phyloP scores from a whole-genome alignment of 2,888 invertebrate genomes.

The Antitype chi region DNA sequence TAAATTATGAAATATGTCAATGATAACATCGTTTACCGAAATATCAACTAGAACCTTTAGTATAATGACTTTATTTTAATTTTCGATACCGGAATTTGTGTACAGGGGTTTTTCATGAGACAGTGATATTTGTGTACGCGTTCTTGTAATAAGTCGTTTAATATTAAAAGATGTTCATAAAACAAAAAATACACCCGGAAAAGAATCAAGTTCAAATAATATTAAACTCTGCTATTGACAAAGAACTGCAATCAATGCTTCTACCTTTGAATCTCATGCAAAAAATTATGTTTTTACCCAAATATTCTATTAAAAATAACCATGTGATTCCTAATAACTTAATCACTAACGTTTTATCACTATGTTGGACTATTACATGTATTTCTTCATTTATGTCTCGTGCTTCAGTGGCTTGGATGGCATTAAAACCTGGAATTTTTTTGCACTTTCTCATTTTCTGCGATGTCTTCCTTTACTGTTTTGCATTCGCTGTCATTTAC shows the following conservation, averaged over 20 bases:
- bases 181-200: not conserved
- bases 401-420: not conserved
- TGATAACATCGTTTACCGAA: too few relatives aligned
- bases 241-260: constrained; percentile 11
- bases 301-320: constrained; percentile 20
- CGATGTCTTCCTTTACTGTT: not conserved
- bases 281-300: not conserved
- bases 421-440: not conserved
- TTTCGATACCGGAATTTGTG: too few relatives aligned
- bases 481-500: not conserved
- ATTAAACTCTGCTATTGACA: not conserved
- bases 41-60: too few relatives aligned
- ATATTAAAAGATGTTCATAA: not conserved
- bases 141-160: too few relatives aligned
- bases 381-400: not conserved
- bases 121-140: too few relatives aligned
- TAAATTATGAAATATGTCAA: too few relatives aligned
- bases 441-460: not conserved
- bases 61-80: too few relatives aligned
- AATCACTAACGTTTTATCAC: not conserved
- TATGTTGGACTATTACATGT: not conserved
- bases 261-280: constrained; percentile 7
- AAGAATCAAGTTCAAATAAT: constrained; percentile 3
- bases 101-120: too few relatives aligned
- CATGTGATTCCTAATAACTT: not conserved